A percentile compares a stretch with the other conserved stretches of the same genome.
phyloP scores from a whole-genome alignment of 2,113 vertebrate genomes.

The Triplophysa dalaica region DNA sequence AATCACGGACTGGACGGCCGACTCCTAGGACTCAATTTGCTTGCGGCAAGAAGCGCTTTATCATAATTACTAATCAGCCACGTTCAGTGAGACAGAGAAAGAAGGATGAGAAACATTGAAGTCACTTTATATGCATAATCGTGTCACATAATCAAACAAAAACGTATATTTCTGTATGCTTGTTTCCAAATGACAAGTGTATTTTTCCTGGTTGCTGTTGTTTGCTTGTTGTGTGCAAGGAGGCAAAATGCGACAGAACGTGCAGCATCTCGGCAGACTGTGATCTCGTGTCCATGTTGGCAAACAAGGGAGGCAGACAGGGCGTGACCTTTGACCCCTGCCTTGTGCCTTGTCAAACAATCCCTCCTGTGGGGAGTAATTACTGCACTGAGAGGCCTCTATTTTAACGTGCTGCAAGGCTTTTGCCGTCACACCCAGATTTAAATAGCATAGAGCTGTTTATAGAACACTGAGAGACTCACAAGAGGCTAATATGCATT shows the following conservation, averaged over 20 bases:
- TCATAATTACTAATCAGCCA: conserved; percentile 63
- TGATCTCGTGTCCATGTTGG: conserved; percentile 54
- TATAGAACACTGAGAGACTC: conserved; percentile 34
- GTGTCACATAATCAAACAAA: not conserved
- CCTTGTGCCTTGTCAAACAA: conserved; percentile 69
- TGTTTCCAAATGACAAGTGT: not conserved
- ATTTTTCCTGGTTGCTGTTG: conserved; percentile 12
- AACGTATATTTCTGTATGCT: not conserved
- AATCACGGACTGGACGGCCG: conserved; percentile 38
- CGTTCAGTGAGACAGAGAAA: conserved; percentile 24
- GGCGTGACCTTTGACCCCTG: conserved; percentile 60
- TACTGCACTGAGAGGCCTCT: conserved; percentile 58
- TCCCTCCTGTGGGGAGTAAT: conserved; percentile 64
- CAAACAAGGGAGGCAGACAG: conserved; percentile 62
- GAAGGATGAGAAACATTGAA: not conserved
- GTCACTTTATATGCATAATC: not conserved
- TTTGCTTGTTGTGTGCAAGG: conserved; percentile 30
- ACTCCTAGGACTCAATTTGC: conserved; percentile 54
- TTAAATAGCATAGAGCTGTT: conserved; percentile 58
- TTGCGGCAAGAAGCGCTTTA: conserved; percentile 55
- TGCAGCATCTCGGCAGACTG: conserved; percentile 25
- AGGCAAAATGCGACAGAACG: conserved; percentile 1
- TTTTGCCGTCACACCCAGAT: conserved; percentile 49
- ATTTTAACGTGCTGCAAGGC: conserved; percentile 59
- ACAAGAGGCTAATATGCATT: conserved; percentile 24